Evolutionary conservation across 64 coral and sea anemone genomes (phyloP).

Genomic region (Trachythela sp.): DNA sequence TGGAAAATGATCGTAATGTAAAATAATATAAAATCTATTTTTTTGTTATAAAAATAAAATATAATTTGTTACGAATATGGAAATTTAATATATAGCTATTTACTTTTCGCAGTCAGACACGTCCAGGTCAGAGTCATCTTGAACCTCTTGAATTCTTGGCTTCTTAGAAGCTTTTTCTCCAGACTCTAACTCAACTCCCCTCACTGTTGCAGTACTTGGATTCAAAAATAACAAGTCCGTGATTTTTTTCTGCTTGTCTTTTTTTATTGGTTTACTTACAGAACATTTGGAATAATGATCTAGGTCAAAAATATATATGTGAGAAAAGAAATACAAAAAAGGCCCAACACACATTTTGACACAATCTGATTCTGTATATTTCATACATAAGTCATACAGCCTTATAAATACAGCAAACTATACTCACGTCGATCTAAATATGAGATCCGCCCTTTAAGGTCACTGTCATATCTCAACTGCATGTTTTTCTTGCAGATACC

Average conservation of each 20-base stretch:
- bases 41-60: no score
- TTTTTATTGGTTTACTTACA: background rate
- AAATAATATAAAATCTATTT: no score
- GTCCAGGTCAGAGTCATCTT: constrained; percentile 31
- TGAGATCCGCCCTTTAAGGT: constrained; percentile 34
- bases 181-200: background rate
- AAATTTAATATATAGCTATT: background rate
- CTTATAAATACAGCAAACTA: background rate
- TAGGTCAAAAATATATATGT: background rate
- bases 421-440: constrained; percentile 47
- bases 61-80: background rate
- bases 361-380: no score
- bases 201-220: background rate
- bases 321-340: background rate
- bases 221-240: background rate
- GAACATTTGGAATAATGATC: constrained; percentile 53
- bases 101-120: constrained; percentile 29
- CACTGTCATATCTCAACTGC: constrained; percentile 38
- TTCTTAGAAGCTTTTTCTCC: background rate
- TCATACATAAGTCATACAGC: no score
- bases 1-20: no score
- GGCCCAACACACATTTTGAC: background rate
- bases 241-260: background rate
- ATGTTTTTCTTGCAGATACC: constrained; percentile 28
- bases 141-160: background rate